Evolutionary conservation across 2,797 vertebrate species (phyloP).

Genomic region (Mormyrus hasselquistii): DNA sequence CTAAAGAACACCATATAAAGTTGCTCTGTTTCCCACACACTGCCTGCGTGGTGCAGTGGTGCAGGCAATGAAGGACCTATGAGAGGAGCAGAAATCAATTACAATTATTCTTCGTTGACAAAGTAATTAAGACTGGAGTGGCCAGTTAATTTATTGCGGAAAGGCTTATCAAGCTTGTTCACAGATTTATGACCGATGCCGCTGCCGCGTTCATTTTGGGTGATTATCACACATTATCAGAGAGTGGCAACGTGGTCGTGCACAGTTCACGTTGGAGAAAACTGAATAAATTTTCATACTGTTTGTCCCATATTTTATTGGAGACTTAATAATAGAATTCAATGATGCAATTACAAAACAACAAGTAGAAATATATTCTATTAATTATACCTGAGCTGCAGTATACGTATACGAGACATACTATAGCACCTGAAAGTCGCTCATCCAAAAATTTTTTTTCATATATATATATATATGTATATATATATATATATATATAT

Average conservation of each 20-base stretch:
- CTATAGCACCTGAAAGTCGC: not conserved
- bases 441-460: not conserved
- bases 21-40: not conserved
- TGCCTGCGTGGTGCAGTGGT: not conserved
- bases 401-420: not conserved
- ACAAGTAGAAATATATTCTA: not conserved
- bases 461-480: not conserved
- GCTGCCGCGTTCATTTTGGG: conserved; percentile 29
- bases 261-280: not conserved
- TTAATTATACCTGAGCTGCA: not conserved
- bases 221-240: conserved; percentile 49
- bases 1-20: not conserved
- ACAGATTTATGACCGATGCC: conserved; percentile 54
- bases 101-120: conserved; percentile 94
- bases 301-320: not conserved
- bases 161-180: conserved; percentile 54
- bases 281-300: not conserved
- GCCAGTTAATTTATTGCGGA: conserved; percentile 51
- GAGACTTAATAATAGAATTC: not conserved
- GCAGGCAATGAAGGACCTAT: conserved; percentile 23
- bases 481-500: not conserved
- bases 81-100: conserved; percentile 76
- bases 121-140: conserved; percentile 81
- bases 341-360: not conserved
- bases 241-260: not conserved